phyloP scores from a whole-genome alignment of 2,888 invertebrate species.

The Lumbricus terrestris region DNA sequence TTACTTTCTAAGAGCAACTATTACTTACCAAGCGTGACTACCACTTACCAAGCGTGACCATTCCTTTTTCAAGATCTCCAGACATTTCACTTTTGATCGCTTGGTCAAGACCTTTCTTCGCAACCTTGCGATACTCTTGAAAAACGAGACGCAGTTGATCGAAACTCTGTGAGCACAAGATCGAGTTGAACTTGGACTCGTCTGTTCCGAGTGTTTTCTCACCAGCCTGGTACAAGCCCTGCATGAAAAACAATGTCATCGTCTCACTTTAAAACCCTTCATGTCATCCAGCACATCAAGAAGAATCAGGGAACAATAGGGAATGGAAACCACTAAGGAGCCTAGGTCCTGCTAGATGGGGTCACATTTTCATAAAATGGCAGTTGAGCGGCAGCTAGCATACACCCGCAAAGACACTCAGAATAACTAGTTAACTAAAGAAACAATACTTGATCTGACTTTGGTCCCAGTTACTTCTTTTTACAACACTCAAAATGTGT shows the following conservation, averaged over 20 bases:
- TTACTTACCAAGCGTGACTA: not conserved
- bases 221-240: constrained; percentile 49
- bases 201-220: constrained; percentile 57
- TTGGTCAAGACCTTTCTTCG: constrained; percentile 62
- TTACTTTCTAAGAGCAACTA: not conserved
- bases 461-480: too few relatives aligned
- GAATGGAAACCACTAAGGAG: too few relatives aligned
- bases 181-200: constrained; percentile 55
- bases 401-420: too few relatives aligned
- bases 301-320: too few relatives aligned
- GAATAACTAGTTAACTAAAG: too few relatives aligned
- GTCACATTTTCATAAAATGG: too few relatives aligned
- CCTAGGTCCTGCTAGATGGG: too few relatives aligned
- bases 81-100: constrained; percentile 63
- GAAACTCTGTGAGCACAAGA: constrained; percentile 71
- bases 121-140: constrained; percentile 77
- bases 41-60: constrained; percentile 75
- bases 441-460: too few relatives aligned
- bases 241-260: not conserved
- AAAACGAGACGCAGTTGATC: constrained; percentile 73
- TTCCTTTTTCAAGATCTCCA: constrained; percentile 78
- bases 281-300: too few relatives aligned
- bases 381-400: too few relatives aligned
- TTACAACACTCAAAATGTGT: too few relatives aligned
- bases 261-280: too few relatives aligned